Percentiles rank a stretch among this genome's conserved stretches.
phyloP scores from a whole-genome alignment of 2,888 invertebrate genomes.

The Leucophora obtusa region DNA sequence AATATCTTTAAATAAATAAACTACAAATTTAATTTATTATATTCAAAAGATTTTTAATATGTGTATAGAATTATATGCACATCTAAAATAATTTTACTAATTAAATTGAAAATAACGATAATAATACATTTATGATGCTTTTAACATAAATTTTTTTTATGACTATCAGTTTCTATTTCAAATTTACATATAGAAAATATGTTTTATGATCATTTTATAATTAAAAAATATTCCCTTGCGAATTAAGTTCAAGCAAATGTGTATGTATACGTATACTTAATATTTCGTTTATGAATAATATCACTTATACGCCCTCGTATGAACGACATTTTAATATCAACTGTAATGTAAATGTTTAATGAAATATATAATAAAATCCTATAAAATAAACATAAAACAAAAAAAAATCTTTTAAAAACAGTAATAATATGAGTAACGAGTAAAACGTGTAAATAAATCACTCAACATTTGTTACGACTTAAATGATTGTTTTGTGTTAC shows the following conservation, averaged over 20 bases:
- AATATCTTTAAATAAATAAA: not conserved
- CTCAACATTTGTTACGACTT: slow-evolving; percentile 51
- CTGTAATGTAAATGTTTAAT: slow-evolving; percentile 11
- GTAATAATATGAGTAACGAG: slow-evolving; percentile 12
- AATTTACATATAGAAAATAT: no score
- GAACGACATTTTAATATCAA: slow-evolving; percentile 10
- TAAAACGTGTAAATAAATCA: slow-evolving; percentile 60
- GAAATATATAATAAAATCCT: not conserved
- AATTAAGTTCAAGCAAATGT: no score
- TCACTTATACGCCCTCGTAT: slow-evolving; percentile 18
- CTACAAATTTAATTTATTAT: no score
- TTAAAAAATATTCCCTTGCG: no score
- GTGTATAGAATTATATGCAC: no score
- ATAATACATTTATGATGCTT: no score
- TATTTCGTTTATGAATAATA: not conserved
- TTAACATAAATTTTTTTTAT: no score
- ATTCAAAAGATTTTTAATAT: no score
- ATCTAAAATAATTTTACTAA: no score
- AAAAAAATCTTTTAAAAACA: not conserved
- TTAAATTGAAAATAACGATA: no score
- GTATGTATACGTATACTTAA: not conserved
- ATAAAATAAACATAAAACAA: not conserved
- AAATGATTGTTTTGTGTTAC: slow-evolving; percentile 30
- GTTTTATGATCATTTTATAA: no score
- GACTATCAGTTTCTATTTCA: no score